Evolutionary conservation across 2,113 vertebrate genomes (phyloP), one percentile per base, ranked within the genome.

Genomic region (Grammomys dolichurus): DNA sequence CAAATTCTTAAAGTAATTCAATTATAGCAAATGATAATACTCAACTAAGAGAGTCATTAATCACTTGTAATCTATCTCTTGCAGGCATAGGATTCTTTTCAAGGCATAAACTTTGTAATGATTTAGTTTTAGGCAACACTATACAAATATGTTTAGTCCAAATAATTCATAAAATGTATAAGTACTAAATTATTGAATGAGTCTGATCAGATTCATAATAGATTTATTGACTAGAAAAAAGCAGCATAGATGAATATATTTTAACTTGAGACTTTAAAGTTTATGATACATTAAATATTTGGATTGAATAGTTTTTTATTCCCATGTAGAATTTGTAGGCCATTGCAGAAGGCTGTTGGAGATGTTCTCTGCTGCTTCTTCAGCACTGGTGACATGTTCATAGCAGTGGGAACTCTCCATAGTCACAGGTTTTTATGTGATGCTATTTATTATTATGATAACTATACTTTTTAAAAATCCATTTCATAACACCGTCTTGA

Each of bases 1-100:
- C 81, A 97, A 86, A 92, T 96, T 96, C 65, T 95, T 96, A 80
- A 96, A 94, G 77, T 87, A 95, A 97, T 95, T 97, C 89, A 97
- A 96, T 96, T 96, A 97, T n/a, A 89, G 67, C 63, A 95, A 97
- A 97, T 93, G 95, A 95, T 96, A 97, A 95, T 90, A 63, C 43
- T 91, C 63, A 96, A 80, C 63, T 88, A 93, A 96, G 72, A 77
- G 76, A 90, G 56, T 90, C 90, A 95, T 97, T 97, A 95, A 97
- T 97, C 95, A 97, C 54, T 89, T 97, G 87, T 93, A 78, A 95
- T 97, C 89, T 95, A 75, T 87, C 31, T 84, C 40, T 78, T 91
- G 48, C 93, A 97, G 95, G 70, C 97, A 93, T 14, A 91, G n/a
- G 19, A 87, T 93, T 94, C 70, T 86, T 95, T 85, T 89, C 76